phyloP scores from a whole-genome alignment of 2,113 vertebrate genomes.

The Turdus rufiventris region DNA sequence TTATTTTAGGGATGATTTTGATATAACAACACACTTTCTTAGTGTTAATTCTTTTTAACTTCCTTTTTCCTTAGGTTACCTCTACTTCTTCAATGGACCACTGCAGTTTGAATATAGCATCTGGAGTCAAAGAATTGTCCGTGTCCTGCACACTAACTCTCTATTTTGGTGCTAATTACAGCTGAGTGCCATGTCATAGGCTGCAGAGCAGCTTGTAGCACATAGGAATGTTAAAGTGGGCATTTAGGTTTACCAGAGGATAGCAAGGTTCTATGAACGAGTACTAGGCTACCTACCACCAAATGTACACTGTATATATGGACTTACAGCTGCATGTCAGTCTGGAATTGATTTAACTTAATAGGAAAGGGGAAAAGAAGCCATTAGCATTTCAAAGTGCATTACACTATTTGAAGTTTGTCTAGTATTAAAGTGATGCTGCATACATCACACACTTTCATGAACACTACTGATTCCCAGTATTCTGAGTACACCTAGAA shows the following conservation, averaged over 20 bases:
- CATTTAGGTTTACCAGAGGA: background rate
- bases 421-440: background rate
- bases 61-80: slow-evolving; percentile 75
- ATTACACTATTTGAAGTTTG: background rate
- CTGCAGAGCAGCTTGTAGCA: slow-evolving; percentile 23
- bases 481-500: background rate
- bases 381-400: background rate
- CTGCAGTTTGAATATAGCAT: slow-evolving; percentile 90
- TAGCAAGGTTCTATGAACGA: slow-evolving; percentile 66
- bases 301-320: slow-evolving; percentile 11
- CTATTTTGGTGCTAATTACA: slow-evolving; percentile 84
- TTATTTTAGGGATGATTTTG: background rate
- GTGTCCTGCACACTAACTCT: slow-evolving; percentile 83
- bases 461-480: background rate
- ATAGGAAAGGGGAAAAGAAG: background rate
- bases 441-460: background rate
- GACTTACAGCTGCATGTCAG: background rate
- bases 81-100: slow-evolving; percentile 86
- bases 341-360: slow-evolving; percentile 67
- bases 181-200: background rate
- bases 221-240: background rate
- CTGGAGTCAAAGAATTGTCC: slow-evolving; percentile 78
- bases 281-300: slow-evolving; percentile 15
- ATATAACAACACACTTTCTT: background rate
- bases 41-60: background rate